Evolutionary conservation across 1,140 invertebrate species (phyloP).

Genomic region (Micrasema longulum): DNA sequence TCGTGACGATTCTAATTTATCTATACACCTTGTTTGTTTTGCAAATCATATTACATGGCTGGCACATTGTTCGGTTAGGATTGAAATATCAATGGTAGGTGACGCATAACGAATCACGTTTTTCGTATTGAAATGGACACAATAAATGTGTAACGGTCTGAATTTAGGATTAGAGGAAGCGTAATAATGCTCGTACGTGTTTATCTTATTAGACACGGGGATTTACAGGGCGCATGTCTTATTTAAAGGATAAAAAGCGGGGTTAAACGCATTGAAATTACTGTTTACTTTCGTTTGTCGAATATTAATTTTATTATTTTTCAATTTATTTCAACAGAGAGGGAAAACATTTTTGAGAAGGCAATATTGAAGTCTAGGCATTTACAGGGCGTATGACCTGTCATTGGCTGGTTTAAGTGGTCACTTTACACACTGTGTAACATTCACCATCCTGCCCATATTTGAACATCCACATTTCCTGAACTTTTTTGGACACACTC

Average conservation of each 20-base stretch:
- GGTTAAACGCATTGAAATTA: background rate
- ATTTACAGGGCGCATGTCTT: conserved; percentile 5
- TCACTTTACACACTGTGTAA: too few species aligned
- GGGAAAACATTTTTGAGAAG: too few species aligned
- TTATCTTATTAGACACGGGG: conserved; percentile 28
- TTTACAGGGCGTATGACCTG: too few species aligned
- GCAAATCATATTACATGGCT: conserved; percentile 23
- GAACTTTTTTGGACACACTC: too few species aligned
- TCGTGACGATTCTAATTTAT: conserved; percentile 1
- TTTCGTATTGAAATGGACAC: conserved; percentile 8
- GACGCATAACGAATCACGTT: conserved; percentile 6
- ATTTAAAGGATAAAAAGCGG: background rate
- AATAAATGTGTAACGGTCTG: conserved; percentile 29
- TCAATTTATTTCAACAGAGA: too few species aligned
- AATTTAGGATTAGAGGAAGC: background rate
- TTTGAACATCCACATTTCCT: too few species aligned
- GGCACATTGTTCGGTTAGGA: conserved; percentile 4
- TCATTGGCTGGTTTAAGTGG: too few species aligned
- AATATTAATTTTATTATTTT: too few species aligned
- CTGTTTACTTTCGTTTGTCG: too few species aligned
- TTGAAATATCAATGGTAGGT: conserved; percentile 12
- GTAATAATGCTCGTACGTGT: conserved; percentile 2
- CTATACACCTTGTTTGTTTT: conserved; percentile 16
- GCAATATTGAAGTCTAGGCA: too few species aligned
- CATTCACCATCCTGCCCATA: too few species aligned